These are phyloP conservation scores for Trichonephila clavipes DNA, from an alignment of 1,140 invertebrate species.

Conservation along the genomic window DNA sequence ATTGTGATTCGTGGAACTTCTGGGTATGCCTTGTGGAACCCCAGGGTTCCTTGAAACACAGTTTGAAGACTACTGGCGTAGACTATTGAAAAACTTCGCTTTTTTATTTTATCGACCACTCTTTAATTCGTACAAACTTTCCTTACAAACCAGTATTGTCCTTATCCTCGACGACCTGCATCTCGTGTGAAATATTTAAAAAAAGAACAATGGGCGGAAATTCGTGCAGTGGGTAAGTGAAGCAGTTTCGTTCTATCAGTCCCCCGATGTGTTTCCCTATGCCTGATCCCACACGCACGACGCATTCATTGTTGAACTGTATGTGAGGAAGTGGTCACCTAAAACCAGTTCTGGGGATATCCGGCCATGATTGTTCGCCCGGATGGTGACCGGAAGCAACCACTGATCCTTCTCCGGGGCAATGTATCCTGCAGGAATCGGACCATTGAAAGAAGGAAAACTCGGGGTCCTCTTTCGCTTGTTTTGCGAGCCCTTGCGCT, in stretches of 20 bases:
- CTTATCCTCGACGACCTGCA: too few species aligned
- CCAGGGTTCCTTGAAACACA: too few species aligned
- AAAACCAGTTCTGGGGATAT: neutral
- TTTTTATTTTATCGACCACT: too few species aligned
- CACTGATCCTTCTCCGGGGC: neutral
- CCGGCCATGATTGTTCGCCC: constrained; percentile 1
- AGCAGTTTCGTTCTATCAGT: neutral
- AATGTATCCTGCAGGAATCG: neutral
- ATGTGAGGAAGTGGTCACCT: neutral
- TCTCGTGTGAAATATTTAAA: too few species aligned
- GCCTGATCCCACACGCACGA: neutral
- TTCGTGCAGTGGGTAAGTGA: constrained; percentile 29
- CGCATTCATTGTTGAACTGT: neutral
- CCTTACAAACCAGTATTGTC: too few species aligned
- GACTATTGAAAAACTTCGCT: too few species aligned
- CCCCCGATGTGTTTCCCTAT: neutral
- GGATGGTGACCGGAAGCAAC: constrained; percentile 4
- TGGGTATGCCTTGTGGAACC: too few species aligned
- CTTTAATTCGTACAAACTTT: too few species aligned
- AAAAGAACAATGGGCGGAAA: constrained; percentile 15
- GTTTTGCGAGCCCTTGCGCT: too few species aligned
- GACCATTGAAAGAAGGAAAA: neutral
- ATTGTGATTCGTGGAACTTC: too few species aligned
- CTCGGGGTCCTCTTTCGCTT: neutral
- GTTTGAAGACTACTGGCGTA: too few species aligned